Evolutionary conservation across 2,113 vertebrate species (phyloP), one percentile per base, ranked within the genome.

Genomic region (Herpetotheres cachinnans): DNA sequence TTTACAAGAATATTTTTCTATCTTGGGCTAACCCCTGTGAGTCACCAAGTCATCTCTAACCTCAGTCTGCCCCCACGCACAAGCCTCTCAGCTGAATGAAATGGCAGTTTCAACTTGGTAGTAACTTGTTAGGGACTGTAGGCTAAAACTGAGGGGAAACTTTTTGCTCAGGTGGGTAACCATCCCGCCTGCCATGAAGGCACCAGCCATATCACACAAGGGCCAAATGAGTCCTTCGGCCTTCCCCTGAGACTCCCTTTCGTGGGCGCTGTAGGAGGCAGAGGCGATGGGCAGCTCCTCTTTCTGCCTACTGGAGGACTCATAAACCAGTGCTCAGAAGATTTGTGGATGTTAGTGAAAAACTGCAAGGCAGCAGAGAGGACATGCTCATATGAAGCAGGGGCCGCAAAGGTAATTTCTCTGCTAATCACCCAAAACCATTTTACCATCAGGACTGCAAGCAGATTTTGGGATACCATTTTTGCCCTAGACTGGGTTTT

Each of bases 91-190:
- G 5, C 29, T 76, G 5, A 89, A 84, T 46, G 69, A 81, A 91
- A 86, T 24, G 19, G 5, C 16, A 69, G 7, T 65, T 91, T 56
- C 67, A 52, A 25, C 5, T 72, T 80, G 21, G 32, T 49, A 36
- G 34, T 30, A 52, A 27, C 14, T 82, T 40, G 3, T 59, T 91
- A 85, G 49, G 29, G 19, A 38, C 29, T 46, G 25, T 59, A 61
- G 32, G 38, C 36, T 90, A 47, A 74, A 78, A 36, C 38, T 55
- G 36, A 93, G 32, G 27, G 27, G 44, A 52, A 85, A 17, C 4
- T 56, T 79, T 56, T 40, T 1, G 0, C 81, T 44, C 0, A 0
- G 10, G 10, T 65, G 21, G 32, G 34, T 40, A 81, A 40, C 34
- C 6, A 11, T 18, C 46, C 40, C 3, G 1, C 42, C 69, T 66